Conservation (phyloP, 2,888 invertebrate species). For the Calameuta pallipes region DNA sequence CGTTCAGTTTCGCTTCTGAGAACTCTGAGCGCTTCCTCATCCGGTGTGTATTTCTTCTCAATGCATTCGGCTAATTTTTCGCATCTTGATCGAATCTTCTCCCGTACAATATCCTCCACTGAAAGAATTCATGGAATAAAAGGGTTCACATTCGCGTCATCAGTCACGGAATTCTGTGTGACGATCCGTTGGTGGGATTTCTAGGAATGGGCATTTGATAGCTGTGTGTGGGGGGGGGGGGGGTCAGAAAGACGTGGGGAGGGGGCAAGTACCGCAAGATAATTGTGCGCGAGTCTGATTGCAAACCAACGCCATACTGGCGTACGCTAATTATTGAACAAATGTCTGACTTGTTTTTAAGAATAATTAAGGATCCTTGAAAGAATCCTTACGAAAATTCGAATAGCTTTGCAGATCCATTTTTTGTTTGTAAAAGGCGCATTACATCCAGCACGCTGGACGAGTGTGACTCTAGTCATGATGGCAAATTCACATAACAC, state of each 20-base stretch:
- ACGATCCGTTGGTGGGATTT: background rate
- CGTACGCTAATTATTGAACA: background rate
- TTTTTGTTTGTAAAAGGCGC: background rate
- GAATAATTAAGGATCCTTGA: background rate
- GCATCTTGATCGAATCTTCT: slow-evolving; percentile 39
- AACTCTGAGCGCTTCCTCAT: slow-evolving; percentile 27
- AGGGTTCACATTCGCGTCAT: slow-evolving; percentile 1
- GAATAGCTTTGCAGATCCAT: background rate
- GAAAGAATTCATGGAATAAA: slow-evolving; percentile 26
- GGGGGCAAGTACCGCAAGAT: background rate
- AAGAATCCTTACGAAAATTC: background rate
- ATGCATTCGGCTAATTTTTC: slow-evolving; percentile 40
- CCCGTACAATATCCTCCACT: slow-evolving; percentile 44
- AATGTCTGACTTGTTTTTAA: background rate
- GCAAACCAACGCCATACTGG: background rate
- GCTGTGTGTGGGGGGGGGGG: background rate
- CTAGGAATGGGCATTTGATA: background rate
- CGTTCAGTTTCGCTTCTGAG: slow-evolving; percentile 35
- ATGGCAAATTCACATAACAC: slow-evolving; percentile 55
- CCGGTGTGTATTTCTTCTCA: slow-evolving; percentile 34
- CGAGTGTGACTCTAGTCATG: slow-evolving; percentile 64
- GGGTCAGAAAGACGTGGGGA: no score
- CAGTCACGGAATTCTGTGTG: slow-evolving; percentile 7
- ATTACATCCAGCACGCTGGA: slow-evolving; percentile 41
- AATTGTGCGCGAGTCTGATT: background rate